phyloP scores from a whole-genome alignment of 1,140 invertebrate genomes.

The Pseudomyrmex sp. region DNA sequence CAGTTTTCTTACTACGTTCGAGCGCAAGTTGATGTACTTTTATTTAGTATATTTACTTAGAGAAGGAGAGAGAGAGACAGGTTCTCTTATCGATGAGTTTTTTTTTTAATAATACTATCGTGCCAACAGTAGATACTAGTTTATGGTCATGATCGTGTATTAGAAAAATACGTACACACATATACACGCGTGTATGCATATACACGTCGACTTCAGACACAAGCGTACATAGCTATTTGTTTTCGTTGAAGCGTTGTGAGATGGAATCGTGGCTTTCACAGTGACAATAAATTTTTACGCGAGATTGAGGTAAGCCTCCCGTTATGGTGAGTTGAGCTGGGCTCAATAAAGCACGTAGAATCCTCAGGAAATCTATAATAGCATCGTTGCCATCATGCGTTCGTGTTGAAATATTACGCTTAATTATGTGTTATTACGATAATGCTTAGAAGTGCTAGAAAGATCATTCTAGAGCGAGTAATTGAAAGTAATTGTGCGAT shows the following conservation, averaged over 20 bases:
- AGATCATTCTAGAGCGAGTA: slow-evolving; percentile 44
- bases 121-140: slow-evolving; percentile 61
- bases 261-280: slow-evolving; percentile 73
- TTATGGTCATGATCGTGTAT: slow-evolving; percentile 53
- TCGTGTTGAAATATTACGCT: slow-evolving; percentile 67
- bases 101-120: slow-evolving; percentile 68
- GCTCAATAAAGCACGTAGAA: slow-evolving; percentile 51
- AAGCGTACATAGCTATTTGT: slow-evolving; percentile 11
- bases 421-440: slow-evolving; percentile 71
- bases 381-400: slow-evolving; percentile 46
- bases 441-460: slow-evolving; percentile 58
- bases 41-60: slow-evolving; percentile 73
- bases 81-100: slow-evolving; percentile 69
- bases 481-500: slow-evolving; percentile 27
- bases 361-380: slow-evolving; percentile 53
- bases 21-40: slow-evolving; percentile 65
- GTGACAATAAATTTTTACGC: slow-evolving; percentile 75
- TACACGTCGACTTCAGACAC: background rate
- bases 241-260: slow-evolving; percentile 64
- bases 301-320: slow-evolving; percentile 48
- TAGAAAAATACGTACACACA: slow-evolving; percentile 30
- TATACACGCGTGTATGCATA: background rate
- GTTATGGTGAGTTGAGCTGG: slow-evolving; percentile 49
- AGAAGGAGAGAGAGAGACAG: slow-evolving; percentile 43
- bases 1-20: slow-evolving; percentile 59